Conservation (phyloP, 2,888 invertebrate genomes). For the Silvanus unidentatus region DNA sequence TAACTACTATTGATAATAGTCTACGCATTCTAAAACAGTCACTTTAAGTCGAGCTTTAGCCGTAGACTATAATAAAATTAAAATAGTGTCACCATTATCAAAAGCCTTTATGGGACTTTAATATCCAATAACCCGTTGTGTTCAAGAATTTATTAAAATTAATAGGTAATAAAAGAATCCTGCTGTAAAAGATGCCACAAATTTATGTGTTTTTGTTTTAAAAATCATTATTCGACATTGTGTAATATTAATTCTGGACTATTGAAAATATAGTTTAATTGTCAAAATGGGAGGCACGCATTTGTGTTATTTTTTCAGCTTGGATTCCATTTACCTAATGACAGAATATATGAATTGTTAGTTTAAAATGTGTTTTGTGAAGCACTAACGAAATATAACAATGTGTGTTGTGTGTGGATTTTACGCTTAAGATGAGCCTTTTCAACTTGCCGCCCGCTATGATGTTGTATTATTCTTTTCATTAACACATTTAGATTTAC, state of each 20-base stretch:
- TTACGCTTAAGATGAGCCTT: conserved; percentile 11
- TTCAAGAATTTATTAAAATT: conserved; percentile 32
- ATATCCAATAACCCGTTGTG: conserved; percentile 32
- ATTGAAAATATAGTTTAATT: too few species aligned
- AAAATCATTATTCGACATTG: too few species aligned
- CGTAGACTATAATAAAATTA: conserved; percentile 20
- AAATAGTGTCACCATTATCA: conserved; percentile 30
- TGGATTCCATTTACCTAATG: too few species aligned
- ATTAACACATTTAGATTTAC: conserved; percentile 28
- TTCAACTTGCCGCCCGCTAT: conserved; percentile 21
- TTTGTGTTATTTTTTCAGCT: conserved; percentile 9
- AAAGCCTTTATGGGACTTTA: conserved; percentile 30
- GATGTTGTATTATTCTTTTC: conserved; percentile 28
- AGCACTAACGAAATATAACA: too few species aligned
- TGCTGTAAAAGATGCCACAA: conserved; percentile 24
- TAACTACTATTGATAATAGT: conserved; percentile 1
- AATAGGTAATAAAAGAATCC: conserved; percentile 31
- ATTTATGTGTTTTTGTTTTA: conserved; percentile 21
- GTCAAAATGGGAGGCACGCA: too few species aligned
- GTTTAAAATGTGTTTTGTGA: too few species aligned
- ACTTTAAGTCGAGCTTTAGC: neutral
- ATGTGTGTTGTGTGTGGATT: conserved; percentile 3
- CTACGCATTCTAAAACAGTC: neutral
- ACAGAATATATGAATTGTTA: too few species aligned
- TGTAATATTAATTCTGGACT: neutral